These are phyloP conservation scores for Pygoscelis adeliae DNA, from an alignment of 2,113 vertebrate species.

Conservation along the genomic window DNA sequence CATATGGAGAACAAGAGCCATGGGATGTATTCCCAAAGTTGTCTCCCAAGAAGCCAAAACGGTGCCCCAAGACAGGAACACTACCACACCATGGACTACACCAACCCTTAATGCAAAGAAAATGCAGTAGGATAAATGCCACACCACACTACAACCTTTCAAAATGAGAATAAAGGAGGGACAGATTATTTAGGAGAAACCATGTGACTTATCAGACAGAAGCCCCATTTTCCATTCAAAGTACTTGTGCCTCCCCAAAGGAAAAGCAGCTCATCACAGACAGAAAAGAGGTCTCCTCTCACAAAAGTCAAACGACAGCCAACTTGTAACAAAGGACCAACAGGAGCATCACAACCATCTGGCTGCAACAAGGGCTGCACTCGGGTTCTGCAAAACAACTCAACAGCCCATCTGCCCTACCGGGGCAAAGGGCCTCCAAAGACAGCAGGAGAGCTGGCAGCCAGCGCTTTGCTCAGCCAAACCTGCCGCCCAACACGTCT, in stretches of 20 bases:
- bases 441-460: not conserved
- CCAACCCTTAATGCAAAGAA: not conserved
- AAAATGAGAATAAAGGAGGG: not conserved
- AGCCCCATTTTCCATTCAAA: not conserved
- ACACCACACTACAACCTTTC: not conserved
- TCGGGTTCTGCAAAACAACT: not conserved
- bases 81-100: not conserved
- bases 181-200: not conserved
- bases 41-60: not conserved
- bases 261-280: not conserved
- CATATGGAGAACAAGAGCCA: not conserved
- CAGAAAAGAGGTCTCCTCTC: not conserved
- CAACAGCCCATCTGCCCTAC: not conserved
- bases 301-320: not conserved
- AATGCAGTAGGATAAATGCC: not conserved
- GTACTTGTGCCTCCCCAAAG: not conserved
- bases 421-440: not conserved
- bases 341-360: not conserved
- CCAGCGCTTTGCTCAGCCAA: not conserved
- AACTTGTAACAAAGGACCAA: not conserved
- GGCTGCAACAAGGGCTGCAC: not conserved
- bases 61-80: not conserved
- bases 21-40: not conserved
- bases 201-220: not conserved
- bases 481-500: not conserved